Conservation (phyloP, 2,888 invertebrate genomes). For the Neoitamus cyanurus region DNA sequence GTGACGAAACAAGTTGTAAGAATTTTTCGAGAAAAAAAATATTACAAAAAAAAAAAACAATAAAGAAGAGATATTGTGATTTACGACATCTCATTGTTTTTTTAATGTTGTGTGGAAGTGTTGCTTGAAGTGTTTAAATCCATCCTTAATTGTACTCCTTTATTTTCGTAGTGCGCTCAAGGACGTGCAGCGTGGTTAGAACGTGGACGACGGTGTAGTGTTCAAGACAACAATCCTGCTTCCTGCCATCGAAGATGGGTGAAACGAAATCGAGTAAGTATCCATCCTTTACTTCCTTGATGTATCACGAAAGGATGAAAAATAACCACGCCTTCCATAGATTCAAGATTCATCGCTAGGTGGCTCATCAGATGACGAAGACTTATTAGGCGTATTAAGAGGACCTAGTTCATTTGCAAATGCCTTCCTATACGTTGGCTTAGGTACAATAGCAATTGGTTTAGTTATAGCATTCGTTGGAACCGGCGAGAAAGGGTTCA, state of each 20-base stretch:
- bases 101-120: neutral
- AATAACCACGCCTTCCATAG: constrained; percentile 64
- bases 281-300: neutral
- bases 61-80: neutral
- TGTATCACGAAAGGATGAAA: neutral
- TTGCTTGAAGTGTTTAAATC: neutral
- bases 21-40: constrained; percentile 7
- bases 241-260: constrained; percentile 81
- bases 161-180: constrained; percentile 76
- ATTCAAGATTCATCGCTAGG: constrained; percentile 87
- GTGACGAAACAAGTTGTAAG: constrained; percentile 25
- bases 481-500: constrained; percentile 89
- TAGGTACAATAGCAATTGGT: constrained; percentile 84
- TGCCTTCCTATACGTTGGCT: constrained; percentile 85
- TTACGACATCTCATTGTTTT: constrained; percentile 23
- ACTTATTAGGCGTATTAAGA: constrained; percentile 73
- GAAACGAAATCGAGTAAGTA: constrained; percentile 83
- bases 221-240: constrained; percentile 73
- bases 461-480: constrained; percentile 90
- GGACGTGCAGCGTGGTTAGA: constrained; percentile 88
- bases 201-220: constrained; percentile 72
- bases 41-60: neutral
- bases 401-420: constrained; percentile 85
- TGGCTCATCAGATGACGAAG: constrained; percentile 80
- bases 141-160: neutral